These are phyloP conservation scores for Lamprotornis superbus DNA, from an alignment of 2,113 vertebrate species.

Conservation along the genomic window DNA sequence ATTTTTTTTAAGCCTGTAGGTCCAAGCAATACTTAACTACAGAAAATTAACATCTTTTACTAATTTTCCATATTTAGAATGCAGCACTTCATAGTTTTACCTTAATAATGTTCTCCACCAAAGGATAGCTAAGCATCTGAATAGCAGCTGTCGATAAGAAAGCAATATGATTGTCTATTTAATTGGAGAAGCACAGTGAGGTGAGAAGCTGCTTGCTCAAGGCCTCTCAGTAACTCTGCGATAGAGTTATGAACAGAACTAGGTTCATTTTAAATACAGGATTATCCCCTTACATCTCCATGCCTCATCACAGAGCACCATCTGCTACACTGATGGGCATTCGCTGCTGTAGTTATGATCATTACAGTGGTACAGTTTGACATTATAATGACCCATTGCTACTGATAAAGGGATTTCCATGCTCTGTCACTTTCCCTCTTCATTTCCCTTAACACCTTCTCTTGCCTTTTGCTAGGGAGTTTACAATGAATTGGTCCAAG, in stretches of 20 bases:
- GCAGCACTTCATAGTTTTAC: background rate
- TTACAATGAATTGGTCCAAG: background rate
- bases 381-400: background rate
- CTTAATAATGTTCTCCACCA: background rate
- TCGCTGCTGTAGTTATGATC: background rate
- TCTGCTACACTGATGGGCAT: background rate
- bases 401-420: background rate
- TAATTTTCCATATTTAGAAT: background rate
- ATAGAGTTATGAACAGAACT: background rate
- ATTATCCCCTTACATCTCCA: background rate
- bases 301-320: background rate
- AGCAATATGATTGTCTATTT: background rate
- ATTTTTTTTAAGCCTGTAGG: background rate
- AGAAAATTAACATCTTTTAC: background rate
- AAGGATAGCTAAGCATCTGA: background rate
- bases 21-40: background rate
- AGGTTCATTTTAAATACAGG: background rate
- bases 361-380: background rate
- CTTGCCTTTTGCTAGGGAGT: background rate
- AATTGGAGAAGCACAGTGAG: background rate
- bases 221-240: background rate
- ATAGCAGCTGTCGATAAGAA: background rate
- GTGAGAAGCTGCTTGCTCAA: background rate
- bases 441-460: background rate
- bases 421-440: background rate